Base-by-base conservation (phyloP, 2,888 invertebrate genomes). In the Cryptops parisi region DNA sequence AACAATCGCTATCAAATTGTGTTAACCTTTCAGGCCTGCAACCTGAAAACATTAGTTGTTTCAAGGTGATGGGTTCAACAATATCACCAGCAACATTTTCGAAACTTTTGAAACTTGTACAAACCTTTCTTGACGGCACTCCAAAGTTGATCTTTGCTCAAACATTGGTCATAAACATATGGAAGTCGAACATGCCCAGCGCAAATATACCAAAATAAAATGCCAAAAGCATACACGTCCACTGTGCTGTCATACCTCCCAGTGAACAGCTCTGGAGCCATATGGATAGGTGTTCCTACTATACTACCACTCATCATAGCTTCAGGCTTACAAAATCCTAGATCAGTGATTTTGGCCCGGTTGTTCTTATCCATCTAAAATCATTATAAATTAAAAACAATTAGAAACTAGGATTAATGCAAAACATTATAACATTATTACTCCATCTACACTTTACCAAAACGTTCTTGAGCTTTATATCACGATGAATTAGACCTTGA, bases 251-350 rank as follows among this genome's bases (percentile, higher is more conserved):
- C 84, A 63, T 89, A 89, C 57, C 78, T 78, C 0, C 87, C 85
- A 15, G 78, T 78, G 55, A 88, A 75, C 49, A 90, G 73, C 67
- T 90, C 89, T 0, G 90, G 90, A 12, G 89, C 88, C 89, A 90
- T 89, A 68, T 90, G 89, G 55, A 87, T 84, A 0, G 89, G 90
- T 2, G 84, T 84, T 45, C 84, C 88, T 23, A 89, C 89, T 56
- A 89, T 80, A 57, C 86, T 87, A 1, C 88, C 88, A 0, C 84
- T 85, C 78, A 90, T 84, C 76, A 89, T 85, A 1, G 88, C 86
- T 65, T 84, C 86, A 1, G 86, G 85, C 58, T 88, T 84, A 65
- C 88, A 89, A 72, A 90, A 90, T 0, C 89, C 89, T 23, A 90
- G 77, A 72, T 90, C 89, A 0, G 88, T 85, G 17, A 90, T 72